These are phyloP conservation scores for Cossypha polioptera DNA, from an alignment of 2,797 vertebrate species.

Conservation along the genomic window DNA sequence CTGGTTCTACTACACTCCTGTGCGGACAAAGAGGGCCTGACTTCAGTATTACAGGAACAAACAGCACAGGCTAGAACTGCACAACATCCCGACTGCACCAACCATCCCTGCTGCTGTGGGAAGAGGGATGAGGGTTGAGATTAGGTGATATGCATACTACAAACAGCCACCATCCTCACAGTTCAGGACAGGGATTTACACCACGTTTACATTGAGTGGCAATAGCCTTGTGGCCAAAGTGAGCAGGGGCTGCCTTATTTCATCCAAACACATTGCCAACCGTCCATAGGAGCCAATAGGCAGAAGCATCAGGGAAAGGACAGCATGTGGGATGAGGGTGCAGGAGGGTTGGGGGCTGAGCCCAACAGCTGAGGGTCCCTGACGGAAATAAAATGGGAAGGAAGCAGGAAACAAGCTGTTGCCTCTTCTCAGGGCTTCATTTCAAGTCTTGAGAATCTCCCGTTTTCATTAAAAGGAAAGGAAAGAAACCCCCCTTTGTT, in stretches of 20 bases:
- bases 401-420: slow-evolving; percentile 20
- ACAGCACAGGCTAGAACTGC: neutral
- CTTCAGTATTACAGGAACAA: neutral
- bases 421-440: neutral
- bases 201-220: neutral
- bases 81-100: rapidly evolving
- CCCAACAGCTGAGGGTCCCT: neutral
- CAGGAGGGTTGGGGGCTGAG: neutral
- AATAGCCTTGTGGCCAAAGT: neutral
- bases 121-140: neutral
- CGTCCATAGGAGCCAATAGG: rapidly evolving
- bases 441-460: slow-evolving; percentile 11
- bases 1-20: neutral
- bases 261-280: rapidly evolving
- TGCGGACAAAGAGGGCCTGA: neutral
- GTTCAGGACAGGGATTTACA: neutral
- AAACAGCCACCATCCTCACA: rapidly evolving
- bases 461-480: slow-evolving; percentile 28
- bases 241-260: neutral
- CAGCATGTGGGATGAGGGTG: neutral
- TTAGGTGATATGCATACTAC: neutral
- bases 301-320: neutral
- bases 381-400: neutral
- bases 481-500: neutral
- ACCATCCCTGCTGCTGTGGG: neutral